phyloP scores from a whole-genome alignment of 2,888 invertebrate genomes.

The Apamea crenata region DNA sequence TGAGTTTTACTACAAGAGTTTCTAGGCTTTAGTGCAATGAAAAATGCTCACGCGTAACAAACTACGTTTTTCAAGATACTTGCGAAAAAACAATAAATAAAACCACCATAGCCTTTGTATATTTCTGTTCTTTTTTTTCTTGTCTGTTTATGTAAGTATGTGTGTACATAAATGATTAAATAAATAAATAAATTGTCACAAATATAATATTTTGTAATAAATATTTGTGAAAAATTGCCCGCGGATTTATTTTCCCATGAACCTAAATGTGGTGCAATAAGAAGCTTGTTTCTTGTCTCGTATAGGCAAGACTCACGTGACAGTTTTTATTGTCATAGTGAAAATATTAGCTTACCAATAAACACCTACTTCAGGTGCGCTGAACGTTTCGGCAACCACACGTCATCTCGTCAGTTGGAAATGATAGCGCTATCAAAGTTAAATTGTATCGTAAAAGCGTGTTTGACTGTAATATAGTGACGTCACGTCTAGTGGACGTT shows the following conservation, averaged over 20 bases:
- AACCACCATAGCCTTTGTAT: neutral
- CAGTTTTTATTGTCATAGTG: neutral
- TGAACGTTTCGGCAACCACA: neutral
- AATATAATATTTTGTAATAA: neutral
- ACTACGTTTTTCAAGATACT: neutral
- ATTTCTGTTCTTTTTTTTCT: no score
- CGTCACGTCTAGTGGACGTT: neutral
- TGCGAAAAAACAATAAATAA: neutral
- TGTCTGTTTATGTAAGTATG: no score
- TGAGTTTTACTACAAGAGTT: no score
- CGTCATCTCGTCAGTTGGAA: neutral
- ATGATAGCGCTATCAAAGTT: neutral
- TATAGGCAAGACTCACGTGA: neutral
- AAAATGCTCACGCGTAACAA: neutral
- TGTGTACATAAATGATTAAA: no score
- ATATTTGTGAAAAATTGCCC: neutral
- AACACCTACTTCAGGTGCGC: neutral
- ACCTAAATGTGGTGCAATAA: neutral
- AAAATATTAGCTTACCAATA: neutral
- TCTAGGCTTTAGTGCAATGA: neutral
- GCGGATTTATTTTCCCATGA: neutral
- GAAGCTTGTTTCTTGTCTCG: neutral
- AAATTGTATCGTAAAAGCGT: neutral
- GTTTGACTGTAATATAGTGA: no score
- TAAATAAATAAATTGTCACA: no score